Percentiles rank a stretch among this genome's conserved stretches.
These are phyloP conservation scores for Ptycholaimellus sp. DNA, from an alignment of 2,888 invertebrate genomes.

Conservation along the genomic window DNA sequence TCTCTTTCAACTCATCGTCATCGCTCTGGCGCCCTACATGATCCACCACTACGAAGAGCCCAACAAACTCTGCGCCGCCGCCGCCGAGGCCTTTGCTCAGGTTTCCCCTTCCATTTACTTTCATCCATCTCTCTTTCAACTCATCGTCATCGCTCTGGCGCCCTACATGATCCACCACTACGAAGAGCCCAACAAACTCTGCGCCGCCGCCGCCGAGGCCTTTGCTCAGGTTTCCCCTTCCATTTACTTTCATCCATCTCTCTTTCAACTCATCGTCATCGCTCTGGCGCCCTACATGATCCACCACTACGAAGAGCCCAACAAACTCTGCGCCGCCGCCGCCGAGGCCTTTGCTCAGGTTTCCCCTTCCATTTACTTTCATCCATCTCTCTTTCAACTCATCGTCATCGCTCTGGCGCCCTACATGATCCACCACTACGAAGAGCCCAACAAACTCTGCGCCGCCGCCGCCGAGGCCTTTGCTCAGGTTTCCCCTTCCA, in stretches of 20 bases:
- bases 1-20: too few species aligned
- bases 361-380: too few species aligned
- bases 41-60: constrained; percentile 86
- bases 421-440: constrained; percentile 80
- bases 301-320: constrained; percentile 83
- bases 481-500: too few species aligned
- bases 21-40: constrained; percentile 81
- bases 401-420: constrained; percentile 83
- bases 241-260: too few species aligned
- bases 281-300: constrained; percentile 83
- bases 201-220: constrained; percentile 75
- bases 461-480: constrained; percentile 82
- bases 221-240: constrained; percentile 92
- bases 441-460: constrained; percentile 77
- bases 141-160: constrained; percentile 79
- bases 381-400: too few species aligned
- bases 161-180: constrained; percentile 87
- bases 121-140: too few species aligned
- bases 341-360: constrained; percentile 89
- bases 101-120: too few species aligned
- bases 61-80: constrained; percentile 66
- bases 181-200: constrained; percentile 77
- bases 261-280: constrained; percentile 89
- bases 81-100: constrained; percentile 84
- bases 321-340: constrained; percentile 66